phyloP scores from a whole-genome alignment of 1,140 invertebrate species.

The Ips typographus region DNA sequence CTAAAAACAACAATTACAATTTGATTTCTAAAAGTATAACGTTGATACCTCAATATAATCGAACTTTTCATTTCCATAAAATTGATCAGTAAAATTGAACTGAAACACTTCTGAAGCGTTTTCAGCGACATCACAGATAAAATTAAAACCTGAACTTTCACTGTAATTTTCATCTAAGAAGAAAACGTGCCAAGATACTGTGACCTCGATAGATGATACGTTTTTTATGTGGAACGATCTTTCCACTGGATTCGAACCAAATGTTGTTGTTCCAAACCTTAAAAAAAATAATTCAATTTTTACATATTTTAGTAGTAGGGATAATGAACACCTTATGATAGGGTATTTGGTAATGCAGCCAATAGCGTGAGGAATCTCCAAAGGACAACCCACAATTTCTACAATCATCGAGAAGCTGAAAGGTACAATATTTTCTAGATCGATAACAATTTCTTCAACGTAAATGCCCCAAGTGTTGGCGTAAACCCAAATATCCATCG shows the following conservation, averaged over 20 bases:
- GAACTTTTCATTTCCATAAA: constrained; percentile 13
- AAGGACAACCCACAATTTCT: constrained; percentile 49
- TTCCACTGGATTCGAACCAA: not conserved
- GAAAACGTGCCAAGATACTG: constrained; percentile 22
- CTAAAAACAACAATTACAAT: too few relatives aligned
- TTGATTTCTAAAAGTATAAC: too few relatives aligned
- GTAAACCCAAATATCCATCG: constrained; percentile 49
- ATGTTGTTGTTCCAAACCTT: constrained; percentile 21
- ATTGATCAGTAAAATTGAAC: constrained; percentile 22
- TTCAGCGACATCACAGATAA: constrained; percentile 12
- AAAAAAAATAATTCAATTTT: constrained; percentile 8
- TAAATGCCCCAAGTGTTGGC: constrained; percentile 54
- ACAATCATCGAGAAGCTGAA: constrained; percentile 48
- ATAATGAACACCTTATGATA: constrained; percentile 41
- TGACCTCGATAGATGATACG: constrained; percentile 19
- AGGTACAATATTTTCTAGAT: constrained; percentile 46
- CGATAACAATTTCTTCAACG: constrained; percentile 50
- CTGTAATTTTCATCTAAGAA: not conserved
- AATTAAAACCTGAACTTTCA: constrained; percentile 5
- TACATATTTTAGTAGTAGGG: constrained; percentile 6
- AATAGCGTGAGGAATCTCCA: constrained; percentile 47
- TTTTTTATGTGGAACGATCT: constrained; percentile 20
- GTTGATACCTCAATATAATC: constrained; percentile 20
- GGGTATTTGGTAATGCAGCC: constrained; percentile 38
- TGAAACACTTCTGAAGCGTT: constrained; percentile 6